Evolutionary conservation across 2,797 vertebrate species (phyloP).

Genomic region (Sebastes diaconus): DNA sequence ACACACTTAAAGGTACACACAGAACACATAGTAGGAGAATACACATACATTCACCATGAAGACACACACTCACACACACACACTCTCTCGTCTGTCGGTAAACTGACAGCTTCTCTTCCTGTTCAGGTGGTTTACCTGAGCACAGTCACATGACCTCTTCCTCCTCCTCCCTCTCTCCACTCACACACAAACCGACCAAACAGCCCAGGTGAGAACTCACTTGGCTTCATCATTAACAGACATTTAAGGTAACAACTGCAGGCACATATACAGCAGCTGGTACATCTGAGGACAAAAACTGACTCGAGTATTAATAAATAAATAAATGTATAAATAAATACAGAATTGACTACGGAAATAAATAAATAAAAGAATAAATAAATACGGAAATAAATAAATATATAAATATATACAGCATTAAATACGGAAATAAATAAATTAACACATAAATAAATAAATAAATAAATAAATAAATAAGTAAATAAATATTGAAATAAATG

Average conservation of each 20-base stretch:
- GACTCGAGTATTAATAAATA: not conserved
- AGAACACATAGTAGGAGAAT: no score
- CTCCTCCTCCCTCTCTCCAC: constrained; percentile 4
- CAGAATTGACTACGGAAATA: not conserved
- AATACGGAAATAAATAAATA: not conserved
- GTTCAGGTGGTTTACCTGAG: constrained; percentile 34
- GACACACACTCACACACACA: not conserved
- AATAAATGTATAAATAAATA: not conserved
- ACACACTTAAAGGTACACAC: not conserved
- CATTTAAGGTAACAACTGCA: not conserved
- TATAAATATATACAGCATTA: no score
- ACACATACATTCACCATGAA: no score
- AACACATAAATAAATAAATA: no score
- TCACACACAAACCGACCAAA: constrained; percentile 35
- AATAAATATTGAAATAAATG: no score
- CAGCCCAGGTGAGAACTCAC: constrained; percentile 46
- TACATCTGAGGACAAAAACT: no score
- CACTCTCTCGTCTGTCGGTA: not conserved
- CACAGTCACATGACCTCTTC: constrained; percentile 36
- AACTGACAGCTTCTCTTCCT: constrained; percentile 17
- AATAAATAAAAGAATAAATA: not conserved
- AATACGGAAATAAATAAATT: no score
- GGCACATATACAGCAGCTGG: not conserved
- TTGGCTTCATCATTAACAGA: not conserved
- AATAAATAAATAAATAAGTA: no score